Conservation (phyloP, 2,797 vertebrate genomes). For the Menidia menidia region DNA sequence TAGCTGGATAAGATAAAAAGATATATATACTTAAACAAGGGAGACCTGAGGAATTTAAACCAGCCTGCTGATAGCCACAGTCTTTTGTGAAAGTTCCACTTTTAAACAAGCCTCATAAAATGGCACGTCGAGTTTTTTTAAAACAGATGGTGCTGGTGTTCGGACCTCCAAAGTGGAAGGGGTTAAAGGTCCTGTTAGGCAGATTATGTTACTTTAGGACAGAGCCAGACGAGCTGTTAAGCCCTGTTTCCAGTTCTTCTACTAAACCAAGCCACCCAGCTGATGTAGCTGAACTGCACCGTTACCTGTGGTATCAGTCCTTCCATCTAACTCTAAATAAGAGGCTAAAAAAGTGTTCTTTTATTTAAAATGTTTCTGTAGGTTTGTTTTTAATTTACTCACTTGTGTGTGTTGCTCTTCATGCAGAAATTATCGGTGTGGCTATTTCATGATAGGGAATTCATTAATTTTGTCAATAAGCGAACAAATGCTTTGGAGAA, state of each 20-base stretch:
- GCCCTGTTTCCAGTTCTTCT: conserved; percentile 14
- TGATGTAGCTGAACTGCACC: background rate
- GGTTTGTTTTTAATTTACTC: background rate
- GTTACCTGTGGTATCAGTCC: conserved; percentile 1
- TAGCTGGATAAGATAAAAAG: background rate
- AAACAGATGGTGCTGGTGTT: conserved; percentile 2
- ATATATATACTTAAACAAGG: background rate
- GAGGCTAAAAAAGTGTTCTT: background rate
- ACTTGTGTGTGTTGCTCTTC: conserved; percentile 3
- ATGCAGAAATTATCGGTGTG: conserved; percentile 6
- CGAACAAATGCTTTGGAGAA: conserved; percentile 54
- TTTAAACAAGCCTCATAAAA: background rate
- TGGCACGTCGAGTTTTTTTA: background rate
- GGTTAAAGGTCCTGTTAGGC: conserved; percentile 18
- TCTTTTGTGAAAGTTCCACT: background rate
- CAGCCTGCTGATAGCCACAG: no score
- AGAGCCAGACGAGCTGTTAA: conserved; percentile 2
- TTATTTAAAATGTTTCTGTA: background rate
- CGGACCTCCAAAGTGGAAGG: conserved; percentile 18
- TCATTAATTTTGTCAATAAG: conserved; percentile 21
- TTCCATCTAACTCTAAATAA: conserved; percentile 2
- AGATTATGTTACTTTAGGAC: conserved; percentile 12
- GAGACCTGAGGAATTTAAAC: no score
- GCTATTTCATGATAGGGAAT: conserved; percentile 13
- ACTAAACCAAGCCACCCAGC: background rate